These are phyloP conservation scores for Coregonus sp. DNA, from an alignment of 2,797 vertebrate species.

Conservation along the genomic window DNA sequence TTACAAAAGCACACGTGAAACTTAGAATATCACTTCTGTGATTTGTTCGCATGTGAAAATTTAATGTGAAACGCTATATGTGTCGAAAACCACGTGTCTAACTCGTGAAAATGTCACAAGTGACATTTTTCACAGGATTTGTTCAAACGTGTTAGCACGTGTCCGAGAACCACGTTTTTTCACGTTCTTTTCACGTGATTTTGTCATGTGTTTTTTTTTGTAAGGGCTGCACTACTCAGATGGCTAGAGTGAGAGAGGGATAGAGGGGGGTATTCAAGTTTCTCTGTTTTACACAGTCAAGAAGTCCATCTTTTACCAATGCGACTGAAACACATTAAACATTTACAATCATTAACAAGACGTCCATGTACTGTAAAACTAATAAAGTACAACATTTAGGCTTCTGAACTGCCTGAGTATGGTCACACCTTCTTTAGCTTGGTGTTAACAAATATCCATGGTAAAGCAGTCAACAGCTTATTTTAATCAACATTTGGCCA, in stretches of 20 bases:
- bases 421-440: constrained; percentile 40
- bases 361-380: constrained; percentile 11
- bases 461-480: constrained; percentile 33
- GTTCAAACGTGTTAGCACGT: too few relatives aligned
- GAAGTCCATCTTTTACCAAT: constrained; percentile 8
- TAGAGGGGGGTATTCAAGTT: constrained; percentile 8
- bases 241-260: neutral
- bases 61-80: too few relatives aligned
- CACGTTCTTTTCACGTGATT: too few relatives aligned
- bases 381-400: constrained; percentile 7
- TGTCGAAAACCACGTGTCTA: too few relatives aligned
- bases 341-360: constrained; percentile 16
- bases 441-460: constrained; percentile 49
- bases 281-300: constrained; percentile 21
- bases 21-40: too few relatives aligned
- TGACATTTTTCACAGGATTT: too few relatives aligned
- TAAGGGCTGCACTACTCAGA: constrained; percentile 5
- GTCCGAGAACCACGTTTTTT: too few relatives aligned
- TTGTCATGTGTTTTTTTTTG: too few relatives aligned
- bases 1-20: too few relatives aligned
- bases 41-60: too few relatives aligned
- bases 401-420: constrained; percentile 24
- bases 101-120: too few relatives aligned
- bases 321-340: constrained; percentile 27
- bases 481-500: constrained; percentile 53